Evolutionary conservation across 1,140 invertebrate genomes (phyloP), one percentile per base, ranked within the genome.

Genomic region (Liolophura sinensis): DNA sequence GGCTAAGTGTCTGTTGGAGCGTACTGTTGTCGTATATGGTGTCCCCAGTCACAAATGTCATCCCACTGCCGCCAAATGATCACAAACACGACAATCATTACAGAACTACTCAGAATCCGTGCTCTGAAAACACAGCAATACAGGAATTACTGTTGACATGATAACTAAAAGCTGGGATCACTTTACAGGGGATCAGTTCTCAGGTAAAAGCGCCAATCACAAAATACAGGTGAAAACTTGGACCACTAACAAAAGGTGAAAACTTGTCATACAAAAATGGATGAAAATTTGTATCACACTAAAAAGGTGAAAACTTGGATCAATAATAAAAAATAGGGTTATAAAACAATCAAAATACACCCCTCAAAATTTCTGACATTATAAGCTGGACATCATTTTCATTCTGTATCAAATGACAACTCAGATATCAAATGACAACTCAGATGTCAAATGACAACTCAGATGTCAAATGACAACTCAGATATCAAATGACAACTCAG

Each of bases 31-130:
- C 31, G 31, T 40, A 40, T 40, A 40, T 40, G 31, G 31, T 40
- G 31, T 40, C 3, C 9, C 31, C 31, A 60, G 25, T 64, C 64
- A 60, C 64, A 62, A 56, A 70, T 62, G 52, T 63, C 49, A 16
- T 52, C 58, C 60, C 60, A 70, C 50, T 70, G 66, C 48, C 64
- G 66, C 69, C 60, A 61, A n/a, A 49, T 49, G 46, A 61, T 49
- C 20, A 61, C 60, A 49, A 61, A 12, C 18, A 50, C 60, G 25
- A 61, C 22, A n/a, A 75, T 67, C 50, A 75, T 50, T 20, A 75
- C 65, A 9, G 64, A 60, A 15, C 69, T 75, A 48, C 67, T 73
- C 49, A 75, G 62, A 54, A 75, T 70, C 52, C 73, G 60, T 6
- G 71, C 69, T 65, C 73, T 75, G 67, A 67, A 75, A 72, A 27